A percentile compares a stretch with the other conserved stretches of the same genome.
phyloP scores from a whole-genome alignment of 2,113 vertebrate species.

The Seriola aureovittata region DNA sequence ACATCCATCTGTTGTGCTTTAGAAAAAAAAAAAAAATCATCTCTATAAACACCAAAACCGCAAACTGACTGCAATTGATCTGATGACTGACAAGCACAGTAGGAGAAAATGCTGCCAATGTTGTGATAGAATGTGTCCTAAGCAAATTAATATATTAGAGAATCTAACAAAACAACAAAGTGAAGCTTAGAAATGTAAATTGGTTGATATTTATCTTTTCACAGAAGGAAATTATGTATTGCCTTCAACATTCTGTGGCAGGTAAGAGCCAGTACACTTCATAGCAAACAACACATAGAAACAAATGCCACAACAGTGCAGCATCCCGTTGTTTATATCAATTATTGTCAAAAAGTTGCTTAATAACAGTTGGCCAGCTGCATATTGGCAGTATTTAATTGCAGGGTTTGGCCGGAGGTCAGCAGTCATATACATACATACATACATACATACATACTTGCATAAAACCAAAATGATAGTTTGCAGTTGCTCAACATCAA shows the following conservation, averaged over 20 bases:
- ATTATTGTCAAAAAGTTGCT: not conserved
- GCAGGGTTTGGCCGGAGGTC: conserved; percentile 1
- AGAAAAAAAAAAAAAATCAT: no score
- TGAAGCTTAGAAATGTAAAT: conserved; percentile 1
- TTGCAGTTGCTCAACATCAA: not conserved
- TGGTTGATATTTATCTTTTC: conserved; percentile 27
- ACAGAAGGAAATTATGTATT: conserved; percentile 17
- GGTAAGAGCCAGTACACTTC: conserved; percentile 10
- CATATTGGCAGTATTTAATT: not conserved
- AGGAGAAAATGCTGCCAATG: not conserved
- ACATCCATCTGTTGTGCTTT: conserved; percentile 1
- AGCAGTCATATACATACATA: not conserved
- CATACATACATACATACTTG: not conserved
- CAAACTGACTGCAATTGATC: conserved; percentile 1
- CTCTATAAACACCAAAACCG: not conserved
- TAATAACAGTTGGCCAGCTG: not conserved
- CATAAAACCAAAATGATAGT: no score
- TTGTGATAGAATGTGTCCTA: not conserved
- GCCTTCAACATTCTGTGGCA: conserved; percentile 12
- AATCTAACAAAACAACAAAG: not conserved
- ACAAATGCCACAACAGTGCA: not conserved
- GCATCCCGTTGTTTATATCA: not conserved
- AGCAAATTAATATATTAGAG: not conserved
- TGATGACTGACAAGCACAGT: not conserved
- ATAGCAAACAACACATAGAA: not conserved